Evolutionary conservation across 2,888 invertebrate species (phyloP), one percentile per base, ranked within the genome.

Genomic region (Quadroppia sp.): DNA sequence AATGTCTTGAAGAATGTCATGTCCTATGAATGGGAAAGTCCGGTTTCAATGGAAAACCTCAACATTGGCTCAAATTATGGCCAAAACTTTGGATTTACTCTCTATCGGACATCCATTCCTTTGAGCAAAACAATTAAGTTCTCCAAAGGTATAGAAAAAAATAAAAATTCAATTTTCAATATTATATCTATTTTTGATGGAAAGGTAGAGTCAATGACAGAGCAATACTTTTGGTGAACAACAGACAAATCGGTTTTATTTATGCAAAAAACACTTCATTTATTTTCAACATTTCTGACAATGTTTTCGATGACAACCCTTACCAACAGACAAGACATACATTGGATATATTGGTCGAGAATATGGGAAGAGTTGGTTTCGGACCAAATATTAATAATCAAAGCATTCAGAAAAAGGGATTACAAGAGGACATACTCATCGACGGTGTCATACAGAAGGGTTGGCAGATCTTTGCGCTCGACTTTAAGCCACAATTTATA

Each of bases 71-170:
- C 76, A 78, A 82, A 77, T 32, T 83, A 82, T 53, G 87, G 87
- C 0, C 87, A 87, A 81, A 84, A 85, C 74, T 86, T 84, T 77
- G 87, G 87, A 0, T 87, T 86, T 78, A 82, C 85, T 20, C 77
- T 86, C 36, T 87, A 87, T 79, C 78, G 85, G 42, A 85, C 83
- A 75, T 77, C 74, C 9, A 76, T 81, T 4, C 59, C 75, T 1
- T 36, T 32, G 9, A 36, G 36, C 3, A 32, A 30, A n/a, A 17
- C n/a, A 1, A 61, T 61, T 1, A 61, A 30, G 1, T 61, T 61
- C 9, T 17, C 59, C 2, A 61, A 61, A 17, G 59, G 59, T 61
- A 32, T 64, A 80, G 17, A 77, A 45, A 45, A 45, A n/a, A n/a
- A n/a, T n/a, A n/a, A n/a, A n/a, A n/a, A n/a, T 13, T 45, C 17